Evolutionary conservation across 2,113 vertebrate genomes (phyloP), one percentile per base, ranked within the genome.

Genomic region (Narcine bancroftii): DNA sequence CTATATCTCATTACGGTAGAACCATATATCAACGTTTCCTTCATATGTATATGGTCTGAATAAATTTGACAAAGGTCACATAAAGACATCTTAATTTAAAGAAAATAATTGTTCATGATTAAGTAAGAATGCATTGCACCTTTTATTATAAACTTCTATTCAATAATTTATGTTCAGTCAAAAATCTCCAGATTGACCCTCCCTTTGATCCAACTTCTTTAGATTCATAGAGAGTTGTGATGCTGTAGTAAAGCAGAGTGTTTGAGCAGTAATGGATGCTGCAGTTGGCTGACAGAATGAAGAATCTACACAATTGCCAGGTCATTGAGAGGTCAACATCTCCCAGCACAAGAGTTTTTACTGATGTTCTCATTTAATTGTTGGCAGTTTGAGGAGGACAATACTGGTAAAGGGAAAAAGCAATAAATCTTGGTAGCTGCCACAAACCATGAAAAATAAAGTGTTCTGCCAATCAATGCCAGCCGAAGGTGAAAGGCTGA

Each of bases 1-100:
- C 89, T 91, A 42, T 91, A 65, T 91, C 13, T 71, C 89, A 91
- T 91, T 69, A 91, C 69, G 63, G 29, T 91, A 69, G 87, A n/a
- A 91, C 3, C 3, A 63, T 45, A 47, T 63, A 33, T 36, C 81
- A 36, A 65, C 26, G 69, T 21, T 42, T 47, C 39, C 26, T 69
- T 36, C 39, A 3, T 45, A 65, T 89, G 83, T 42, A 50, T 89
- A 89, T 66, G 45, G 65, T 91, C 65, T 91, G 36, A 24, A 91
- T 69, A 91, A 69, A 11, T 39, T 39, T 91, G 47, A 69, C 60
- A 42, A 42, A 65, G 89, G 42, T 69, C 24, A 66, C 39, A 36
- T 89, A 65, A 89, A 45, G 24, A 89, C 39, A 42, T 66, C 39
- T 66, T 89, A 15, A 66, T 89, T 89, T 9, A 66, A 91, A 91